Evolutionary conservation across 2,888 invertebrate genomes (phyloP).

Genomic region (Platynereis dumerilii): DNA sequence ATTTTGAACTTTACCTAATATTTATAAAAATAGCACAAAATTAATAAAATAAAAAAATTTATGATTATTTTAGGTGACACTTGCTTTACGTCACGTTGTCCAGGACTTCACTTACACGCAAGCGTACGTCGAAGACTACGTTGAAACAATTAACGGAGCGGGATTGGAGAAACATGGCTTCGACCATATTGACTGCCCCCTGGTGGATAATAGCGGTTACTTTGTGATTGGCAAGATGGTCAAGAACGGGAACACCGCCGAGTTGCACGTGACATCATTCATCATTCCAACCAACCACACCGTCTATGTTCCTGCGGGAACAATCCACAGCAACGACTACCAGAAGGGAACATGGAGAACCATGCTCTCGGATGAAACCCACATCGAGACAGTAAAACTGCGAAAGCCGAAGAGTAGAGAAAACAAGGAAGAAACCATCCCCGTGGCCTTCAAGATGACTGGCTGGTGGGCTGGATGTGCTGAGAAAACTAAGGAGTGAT

Average conservation of each 20-base stretch:
- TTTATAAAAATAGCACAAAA: too few species aligned
- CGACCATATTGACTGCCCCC: conserved; percentile 41
- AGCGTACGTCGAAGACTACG: conserved; percentile 38
- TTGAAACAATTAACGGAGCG: conserved; percentile 28
- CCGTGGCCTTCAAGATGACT: conserved; percentile 1
- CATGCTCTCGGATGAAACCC: conserved; percentile 40
- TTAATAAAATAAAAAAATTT: too few species aligned
- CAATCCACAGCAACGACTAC: conserved; percentile 33
- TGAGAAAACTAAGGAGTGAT: too few species aligned
- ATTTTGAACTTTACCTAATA: too few species aligned
- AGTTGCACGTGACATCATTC: conserved; percentile 31
- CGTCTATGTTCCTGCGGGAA: conserved; percentile 26
- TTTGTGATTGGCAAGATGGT: conserved; percentile 38
- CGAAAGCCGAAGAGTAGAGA: conserved; percentile 1
- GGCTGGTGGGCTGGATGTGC: too few species aligned
- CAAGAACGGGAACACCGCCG: conserved; percentile 10
- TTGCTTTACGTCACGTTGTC: conserved; percentile 38
- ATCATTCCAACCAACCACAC: conserved; percentile 31
- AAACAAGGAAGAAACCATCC: neutral
- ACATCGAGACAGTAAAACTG: conserved; percentile 38
- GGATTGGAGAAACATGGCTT: conserved; percentile 40
- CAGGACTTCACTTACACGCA: conserved; percentile 42
- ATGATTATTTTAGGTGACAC: conserved; percentile 29
- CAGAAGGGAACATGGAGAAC: conserved; percentile 41
- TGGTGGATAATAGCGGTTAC: conserved; percentile 35